phyloP scores from a whole-genome alignment of 1,140 invertebrate species.

The Pteromalus puparum region DNA sequence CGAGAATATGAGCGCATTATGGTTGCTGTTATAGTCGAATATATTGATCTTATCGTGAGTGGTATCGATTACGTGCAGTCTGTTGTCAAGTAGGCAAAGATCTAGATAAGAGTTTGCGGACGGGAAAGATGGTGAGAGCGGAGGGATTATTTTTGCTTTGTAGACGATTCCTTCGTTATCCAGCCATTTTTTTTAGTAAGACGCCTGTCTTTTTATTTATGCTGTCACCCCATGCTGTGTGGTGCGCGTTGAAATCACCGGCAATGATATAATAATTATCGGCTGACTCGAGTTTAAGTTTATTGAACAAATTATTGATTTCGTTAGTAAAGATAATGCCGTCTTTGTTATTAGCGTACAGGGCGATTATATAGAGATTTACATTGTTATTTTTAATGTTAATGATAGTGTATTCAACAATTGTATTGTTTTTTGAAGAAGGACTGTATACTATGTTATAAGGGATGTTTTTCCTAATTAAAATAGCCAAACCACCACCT shows the following conservation, averaged over 20 bases:
- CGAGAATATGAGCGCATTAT: slow-evolving; percentile 42
- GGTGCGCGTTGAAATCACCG: slow-evolving; percentile 25
- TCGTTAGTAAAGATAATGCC: slow-evolving; percentile 51
- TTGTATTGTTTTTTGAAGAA: slow-evolving; percentile 35
- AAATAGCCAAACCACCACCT: slow-evolving; percentile 53
- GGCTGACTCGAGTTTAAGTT: slow-evolving; percentile 42
- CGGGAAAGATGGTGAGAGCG: too few species aligned
- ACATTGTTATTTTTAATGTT: slow-evolving; percentile 50
- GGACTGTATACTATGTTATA: background rate
- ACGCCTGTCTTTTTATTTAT: slow-evolving; percentile 46
- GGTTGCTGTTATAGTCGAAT: slow-evolving; percentile 54
- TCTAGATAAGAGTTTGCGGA: slow-evolving; percentile 43
- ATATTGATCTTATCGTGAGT: slow-evolving; percentile 33
- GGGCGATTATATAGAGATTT: slow-evolving; percentile 42
- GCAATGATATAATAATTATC: background rate
- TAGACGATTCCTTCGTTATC: slow-evolving; percentile 36
- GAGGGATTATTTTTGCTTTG: too few species aligned
- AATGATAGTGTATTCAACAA: slow-evolving; percentile 50
- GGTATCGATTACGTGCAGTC: slow-evolving; percentile 42
- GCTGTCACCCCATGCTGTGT: slow-evolving; percentile 49
- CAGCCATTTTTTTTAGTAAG: slow-evolving; percentile 49
- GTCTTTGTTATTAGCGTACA: slow-evolving; percentile 51
- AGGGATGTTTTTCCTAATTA: slow-evolving; percentile 53
- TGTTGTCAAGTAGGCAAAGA: slow-evolving; percentile 49
- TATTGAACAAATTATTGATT: slow-evolving; percentile 50